Evolutionary conservation across 2,797 vertebrate genomes (phyloP).

Genomic region (Coreius guichenoti): DNA sequence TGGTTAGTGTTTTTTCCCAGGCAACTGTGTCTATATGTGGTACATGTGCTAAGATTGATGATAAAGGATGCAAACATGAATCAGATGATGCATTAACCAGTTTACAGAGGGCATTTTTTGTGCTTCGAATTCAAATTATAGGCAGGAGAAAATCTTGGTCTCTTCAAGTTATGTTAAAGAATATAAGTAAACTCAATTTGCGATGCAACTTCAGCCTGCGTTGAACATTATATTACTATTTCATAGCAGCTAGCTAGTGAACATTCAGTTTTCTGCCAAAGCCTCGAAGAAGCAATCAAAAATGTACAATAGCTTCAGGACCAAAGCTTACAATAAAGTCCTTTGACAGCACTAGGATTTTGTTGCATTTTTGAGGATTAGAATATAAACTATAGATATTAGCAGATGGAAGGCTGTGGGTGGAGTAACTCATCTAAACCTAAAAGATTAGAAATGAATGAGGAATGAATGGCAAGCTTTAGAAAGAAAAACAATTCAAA

Average conservation of each 20-base stretch:
- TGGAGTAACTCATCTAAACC: conserved; percentile 55
- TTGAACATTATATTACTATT: conserved; percentile 40
- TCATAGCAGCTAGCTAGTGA: conserved; percentile 49
- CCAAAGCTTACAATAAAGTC: conserved; percentile 49
- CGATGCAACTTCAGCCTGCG: conserved; percentile 43
- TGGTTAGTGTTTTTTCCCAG: conserved; percentile 31
- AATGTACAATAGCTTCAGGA: conserved; percentile 47
- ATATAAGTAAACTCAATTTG: conserved; percentile 43
- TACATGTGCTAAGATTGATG: conserved; percentile 34
- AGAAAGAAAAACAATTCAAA: conserved; percentile 77
- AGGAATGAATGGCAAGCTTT: conserved; percentile 50
- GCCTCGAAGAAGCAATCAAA: conserved; percentile 56
- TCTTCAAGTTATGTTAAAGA: conserved; percentile 30
- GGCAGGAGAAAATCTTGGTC: conserved; percentile 41
- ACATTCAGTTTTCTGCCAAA: conserved; percentile 57
- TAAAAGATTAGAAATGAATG: conserved; percentile 55
- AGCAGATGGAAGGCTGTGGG: conserved; percentile 61
- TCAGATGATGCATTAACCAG: conserved; percentile 39
- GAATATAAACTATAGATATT: conserved; percentile 54
- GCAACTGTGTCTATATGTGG: conserved; percentile 33
- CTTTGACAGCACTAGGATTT: conserved; percentile 57
- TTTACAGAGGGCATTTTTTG: conserved; percentile 53
- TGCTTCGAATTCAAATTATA: conserved; percentile 59
- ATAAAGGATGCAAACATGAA: conserved; percentile 18
- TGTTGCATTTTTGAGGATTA: conserved; percentile 52